Evolutionary conservation across 2,797 vertebrate genomes (phyloP).

Genomic region (Epinephelus malabaricus): DNA sequence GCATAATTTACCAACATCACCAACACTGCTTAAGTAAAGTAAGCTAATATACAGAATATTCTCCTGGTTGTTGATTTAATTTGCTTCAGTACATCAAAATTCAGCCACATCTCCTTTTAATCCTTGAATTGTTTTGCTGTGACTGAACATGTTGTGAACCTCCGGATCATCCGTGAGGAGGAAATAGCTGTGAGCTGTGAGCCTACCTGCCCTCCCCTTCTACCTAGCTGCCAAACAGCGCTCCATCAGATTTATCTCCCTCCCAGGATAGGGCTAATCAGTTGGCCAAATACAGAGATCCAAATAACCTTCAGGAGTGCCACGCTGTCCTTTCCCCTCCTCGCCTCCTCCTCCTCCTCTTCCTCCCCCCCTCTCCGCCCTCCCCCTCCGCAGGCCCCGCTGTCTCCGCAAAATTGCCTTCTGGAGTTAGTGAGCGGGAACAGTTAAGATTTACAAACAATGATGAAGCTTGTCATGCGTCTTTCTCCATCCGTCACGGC

Average conservation of each 20-base stretch:
- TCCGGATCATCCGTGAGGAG: slow-evolving; percentile 20
- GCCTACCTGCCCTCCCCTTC: slow-evolving; percentile 45
- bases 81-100: background rate
- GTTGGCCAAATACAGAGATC: slow-evolving; percentile 93
- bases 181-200: slow-evolving; percentile 32
- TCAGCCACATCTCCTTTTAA: background rate
- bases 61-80: background rate
- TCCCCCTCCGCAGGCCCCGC: slow-evolving; percentile 84
- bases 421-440: slow-evolving; percentile 99
- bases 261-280: slow-evolving; percentile 81
- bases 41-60: fast-evolving
- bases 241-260: slow-evolving; percentile 83
- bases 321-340: slow-evolving; percentile 93
- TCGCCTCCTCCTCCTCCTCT: slow-evolving; percentile 33
- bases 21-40: background rate
- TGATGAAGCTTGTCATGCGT: slow-evolving; percentile 99
- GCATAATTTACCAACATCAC: background rate
- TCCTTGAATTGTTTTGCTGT: slow-evolving; percentile 11
- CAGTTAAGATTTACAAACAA: slow-evolving; percentile 99
- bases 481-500: slow-evolving; percentile 99
- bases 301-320: slow-evolving; percentile 99
- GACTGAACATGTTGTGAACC: slow-evolving; percentile 11
- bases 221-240: slow-evolving; percentile 57
- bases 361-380: slow-evolving; percentile 48
- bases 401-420: slow-evolving; percentile 99